Percentiles rank a stretch among this genome's conserved stretches.
Conservation (phyloP, 2,113 vertebrate genomes). For the Neogale vison region DNA sequence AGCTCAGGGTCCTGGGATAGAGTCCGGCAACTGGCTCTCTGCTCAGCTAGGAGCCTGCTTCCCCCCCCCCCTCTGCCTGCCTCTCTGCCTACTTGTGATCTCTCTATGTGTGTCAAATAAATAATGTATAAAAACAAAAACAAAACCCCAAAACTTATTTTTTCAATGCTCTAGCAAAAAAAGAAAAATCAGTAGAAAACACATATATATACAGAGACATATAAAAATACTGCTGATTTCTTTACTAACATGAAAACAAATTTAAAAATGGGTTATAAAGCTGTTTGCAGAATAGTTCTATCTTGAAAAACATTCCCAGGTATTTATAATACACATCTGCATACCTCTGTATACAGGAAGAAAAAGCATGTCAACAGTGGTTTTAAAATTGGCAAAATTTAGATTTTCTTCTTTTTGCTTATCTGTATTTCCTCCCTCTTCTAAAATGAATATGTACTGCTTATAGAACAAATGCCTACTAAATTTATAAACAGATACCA, state of each 20-base stretch:
- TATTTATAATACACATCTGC: not conserved
- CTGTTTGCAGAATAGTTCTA: not conserved
- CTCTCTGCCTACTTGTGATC: no score
- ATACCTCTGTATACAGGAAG: not conserved
- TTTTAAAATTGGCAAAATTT: conserved; percentile 36
- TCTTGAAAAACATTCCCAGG: not conserved
- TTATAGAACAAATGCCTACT: not conserved
- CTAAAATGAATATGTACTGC: not conserved
- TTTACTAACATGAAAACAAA: not conserved
- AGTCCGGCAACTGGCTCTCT: no score
- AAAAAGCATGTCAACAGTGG: not conserved
- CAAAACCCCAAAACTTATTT: not conserved
- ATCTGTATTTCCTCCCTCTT: not conserved
- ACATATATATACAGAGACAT: not conserved
- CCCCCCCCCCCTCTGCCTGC: no score
- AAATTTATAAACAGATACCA: not conserved
- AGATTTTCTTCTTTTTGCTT: not conserved
- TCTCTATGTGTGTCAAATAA: no score
- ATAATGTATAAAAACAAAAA: no score
- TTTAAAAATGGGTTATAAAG: not conserved
- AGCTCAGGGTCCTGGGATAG: no score
- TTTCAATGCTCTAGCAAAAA: not conserved
- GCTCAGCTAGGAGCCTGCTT: no score
- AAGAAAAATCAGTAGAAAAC: not conserved
- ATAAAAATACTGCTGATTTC: not conserved